These are phyloP conservation scores for Cylindroiulus punctatus DNA, from an alignment of 2,888 invertebrate genomes.

Conservation along the genomic window DNA sequence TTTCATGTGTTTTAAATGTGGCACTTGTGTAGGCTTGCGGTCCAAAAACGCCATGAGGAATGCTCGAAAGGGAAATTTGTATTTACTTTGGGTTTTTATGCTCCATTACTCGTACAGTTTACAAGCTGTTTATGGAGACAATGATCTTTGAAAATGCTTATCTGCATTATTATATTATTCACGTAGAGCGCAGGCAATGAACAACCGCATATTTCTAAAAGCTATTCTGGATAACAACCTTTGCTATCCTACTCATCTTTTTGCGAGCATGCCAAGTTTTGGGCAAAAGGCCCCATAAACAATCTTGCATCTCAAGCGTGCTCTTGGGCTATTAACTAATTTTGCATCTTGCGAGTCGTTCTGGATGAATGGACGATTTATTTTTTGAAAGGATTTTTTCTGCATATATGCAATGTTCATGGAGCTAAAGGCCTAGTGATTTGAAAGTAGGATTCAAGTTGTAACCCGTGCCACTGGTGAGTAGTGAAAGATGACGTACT, in stretches of 20 bases:
- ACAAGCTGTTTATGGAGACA: constrained; percentile 47
- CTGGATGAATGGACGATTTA: not conserved
- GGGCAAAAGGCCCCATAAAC: not conserved
- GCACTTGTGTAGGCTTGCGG: not conserved
- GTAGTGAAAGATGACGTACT: not conserved
- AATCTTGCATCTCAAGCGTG: not conserved
- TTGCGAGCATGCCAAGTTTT: not conserved
- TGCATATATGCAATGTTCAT: not conserved
- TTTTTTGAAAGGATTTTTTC: not conserved
- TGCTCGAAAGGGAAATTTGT: not conserved
- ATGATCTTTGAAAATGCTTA: constrained; percentile 43
- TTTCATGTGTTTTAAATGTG: constrained; percentile 45
- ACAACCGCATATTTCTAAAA: not conserved
- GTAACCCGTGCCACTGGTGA: not conserved
- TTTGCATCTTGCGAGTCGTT: constrained; percentile 14
- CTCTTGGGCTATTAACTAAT: constrained; percentile 1
- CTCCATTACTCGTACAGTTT: constrained; percentile 43
- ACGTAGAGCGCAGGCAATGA: not conserved
- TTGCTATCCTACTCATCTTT: constrained; percentile 2
- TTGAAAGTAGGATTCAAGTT: not conserved
- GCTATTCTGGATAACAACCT: not conserved
- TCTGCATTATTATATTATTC: not conserved
- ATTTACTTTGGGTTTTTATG: constrained; percentile 27
- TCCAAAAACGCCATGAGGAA: constrained; percentile 27
- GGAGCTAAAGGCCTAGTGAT: not conserved